phyloP scores from a whole-genome alignment of 2,888 invertebrate genomes.

The Colostygia pectinataria region DNA sequence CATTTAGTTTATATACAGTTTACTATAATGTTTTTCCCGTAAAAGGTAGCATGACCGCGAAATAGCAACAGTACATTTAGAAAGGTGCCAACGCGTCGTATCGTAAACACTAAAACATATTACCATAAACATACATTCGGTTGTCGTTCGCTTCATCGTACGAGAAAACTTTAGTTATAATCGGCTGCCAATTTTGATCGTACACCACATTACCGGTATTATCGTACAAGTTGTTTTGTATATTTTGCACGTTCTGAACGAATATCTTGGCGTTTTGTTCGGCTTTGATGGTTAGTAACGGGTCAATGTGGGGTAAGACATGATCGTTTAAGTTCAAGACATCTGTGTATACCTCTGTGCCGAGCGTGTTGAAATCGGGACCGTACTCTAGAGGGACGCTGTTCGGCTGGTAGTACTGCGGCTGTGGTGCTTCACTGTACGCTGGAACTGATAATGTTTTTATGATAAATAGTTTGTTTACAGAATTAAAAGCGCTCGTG shows the following conservation, averaged over 20 bases:
- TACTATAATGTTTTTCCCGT: too few relatives aligned
- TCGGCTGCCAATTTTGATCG: conserved; percentile 46
- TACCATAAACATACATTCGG: conserved; percentile 51
- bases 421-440: not conserved
- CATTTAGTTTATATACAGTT: too few relatives aligned
- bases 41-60: conserved; percentile 24
- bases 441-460: conserved; percentile 18
- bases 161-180: conserved; percentile 53
- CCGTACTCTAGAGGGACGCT: conserved; percentile 56
- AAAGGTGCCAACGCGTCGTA: conserved; percentile 20
- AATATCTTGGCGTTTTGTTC: conserved; percentile 25
- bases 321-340: conserved; percentile 58
- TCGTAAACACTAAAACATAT: conserved; percentile 44
- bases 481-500: too few relatives aligned
- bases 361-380: conserved; percentile 55
- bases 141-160: conserved; percentile 45
- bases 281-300: conserved; percentile 54
- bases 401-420: conserved; percentile 7
- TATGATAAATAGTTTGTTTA: too few relatives aligned
- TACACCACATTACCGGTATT: not conserved
- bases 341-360: conserved; percentile 32
- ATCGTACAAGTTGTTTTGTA: conserved; percentile 12
- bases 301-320: conserved; percentile 69
- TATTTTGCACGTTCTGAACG: conserved; percentile 15
- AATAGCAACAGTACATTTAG: not conserved